Conservation (phyloP, 2,797 vertebrate genomes). For the Leptoclinus maculatus region DNA sequence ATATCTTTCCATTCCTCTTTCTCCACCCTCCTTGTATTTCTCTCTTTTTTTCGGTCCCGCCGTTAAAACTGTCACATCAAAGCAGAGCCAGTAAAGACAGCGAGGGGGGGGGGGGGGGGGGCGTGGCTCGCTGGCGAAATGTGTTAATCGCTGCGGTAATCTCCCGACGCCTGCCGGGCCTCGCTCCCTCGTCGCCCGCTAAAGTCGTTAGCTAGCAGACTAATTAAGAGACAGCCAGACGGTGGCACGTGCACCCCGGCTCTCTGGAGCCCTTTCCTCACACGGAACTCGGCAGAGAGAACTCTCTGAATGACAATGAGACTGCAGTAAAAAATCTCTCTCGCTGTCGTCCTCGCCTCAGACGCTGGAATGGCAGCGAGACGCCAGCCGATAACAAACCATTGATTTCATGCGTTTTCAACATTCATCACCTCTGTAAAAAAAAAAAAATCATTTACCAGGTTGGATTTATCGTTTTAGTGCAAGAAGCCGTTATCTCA, state of each 20-base stretch:
- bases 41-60: neutral
- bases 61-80: slow-evolving; percentile 4
- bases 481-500: neutral
- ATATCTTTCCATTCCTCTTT: neutral
- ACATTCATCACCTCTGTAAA: slow-evolving; percentile 3
- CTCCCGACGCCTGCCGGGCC: slow-evolving; percentile 56
- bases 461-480: neutral
- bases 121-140: slow-evolving; percentile 43
- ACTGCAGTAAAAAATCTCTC: slow-evolving; percentile 28
- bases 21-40: neutral
- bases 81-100: neutral
- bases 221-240: slow-evolving; percentile 77
- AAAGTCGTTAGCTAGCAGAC: slow-evolving; percentile 72
- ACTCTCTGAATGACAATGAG: slow-evolving; percentile 46
- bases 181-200: slow-evolving; percentile 51
- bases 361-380: neutral
- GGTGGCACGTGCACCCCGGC: slow-evolving; percentile 34
- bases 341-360: neutral
- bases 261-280: slow-evolving; percentile 59
- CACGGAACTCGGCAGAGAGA: neutral
- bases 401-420: slow-evolving; percentile 7
- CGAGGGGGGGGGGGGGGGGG: neutral
- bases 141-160: slow-evolving; percentile 74
- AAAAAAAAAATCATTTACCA: neutral
- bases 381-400: neutral